Conservation (phyloP, 2,888 invertebrate species). For the Drosophila niveifrons region DNA sequence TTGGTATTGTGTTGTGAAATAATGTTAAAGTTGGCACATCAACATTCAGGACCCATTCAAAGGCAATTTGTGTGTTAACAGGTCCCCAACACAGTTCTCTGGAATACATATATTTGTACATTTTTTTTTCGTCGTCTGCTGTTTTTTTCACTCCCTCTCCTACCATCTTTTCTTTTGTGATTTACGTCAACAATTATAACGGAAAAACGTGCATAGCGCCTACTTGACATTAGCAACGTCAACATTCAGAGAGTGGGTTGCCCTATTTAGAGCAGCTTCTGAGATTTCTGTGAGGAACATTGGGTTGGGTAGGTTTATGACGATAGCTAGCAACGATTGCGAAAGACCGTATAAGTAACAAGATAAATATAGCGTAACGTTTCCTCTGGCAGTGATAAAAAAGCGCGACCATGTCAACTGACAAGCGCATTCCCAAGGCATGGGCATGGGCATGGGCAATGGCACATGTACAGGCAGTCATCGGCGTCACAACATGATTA, state of each 20-base stretch:
- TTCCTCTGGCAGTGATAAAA: conserved; percentile 66
- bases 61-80: conserved; percentile 51
- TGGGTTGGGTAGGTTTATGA: conserved; percentile 40
- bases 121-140: conserved; percentile 18
- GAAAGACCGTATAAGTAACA: conserved; percentile 44
- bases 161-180: conserved; percentile 40
- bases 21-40: conserved; percentile 42
- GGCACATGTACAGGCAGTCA: conserved; percentile 18
- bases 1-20: conserved; percentile 16
- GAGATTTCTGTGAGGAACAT: conserved; percentile 25
- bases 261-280: conserved; percentile 14
- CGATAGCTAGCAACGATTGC: conserved; percentile 30
- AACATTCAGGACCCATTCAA: conserved; percentile 40
- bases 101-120: conserved; percentile 26
- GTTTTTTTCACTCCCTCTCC: neutral
- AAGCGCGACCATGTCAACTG: conserved; percentile 70
- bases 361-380: conserved; percentile 70
- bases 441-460: neutral
- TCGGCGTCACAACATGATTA: conserved; percentile 69
- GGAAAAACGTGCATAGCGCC: conserved; percentile 54
- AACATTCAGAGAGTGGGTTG: conserved; percentile 1
- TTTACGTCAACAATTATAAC: conserved; percentile 77
- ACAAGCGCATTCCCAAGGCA: conserved; percentile 51
- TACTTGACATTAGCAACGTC: conserved; percentile 45
- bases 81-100: conserved; percentile 16